A percentile compares a stretch with the other conserved stretches of the same genome.
These are phyloP conservation scores for Rambutsinella grinnellia DNA, from an alignment of 2,888 invertebrate species.

Conservation along the genomic window DNA sequence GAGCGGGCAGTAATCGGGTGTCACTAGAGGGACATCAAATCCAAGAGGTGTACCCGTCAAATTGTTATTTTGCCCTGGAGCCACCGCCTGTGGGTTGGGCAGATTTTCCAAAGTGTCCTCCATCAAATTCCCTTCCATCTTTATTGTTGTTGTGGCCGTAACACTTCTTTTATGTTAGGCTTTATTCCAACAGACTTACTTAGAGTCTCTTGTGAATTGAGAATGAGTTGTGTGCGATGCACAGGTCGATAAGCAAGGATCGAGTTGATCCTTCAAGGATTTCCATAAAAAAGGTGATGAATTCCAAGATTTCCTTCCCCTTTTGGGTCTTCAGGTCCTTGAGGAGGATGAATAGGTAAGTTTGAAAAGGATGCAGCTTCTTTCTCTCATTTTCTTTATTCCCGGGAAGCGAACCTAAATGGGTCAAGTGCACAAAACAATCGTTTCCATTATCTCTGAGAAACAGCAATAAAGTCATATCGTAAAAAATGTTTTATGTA, in stretches of 20 bases:
- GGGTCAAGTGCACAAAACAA: slow-evolving; percentile 37
- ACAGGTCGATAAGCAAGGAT: not conserved
- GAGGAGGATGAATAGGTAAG: too few relatives aligned
- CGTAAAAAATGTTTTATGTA: too few relatives aligned
- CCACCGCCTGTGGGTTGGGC: not conserved
- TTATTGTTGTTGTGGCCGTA: slow-evolving; percentile 23
- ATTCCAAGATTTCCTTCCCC: too few relatives aligned
- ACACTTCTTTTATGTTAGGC: too few relatives aligned
- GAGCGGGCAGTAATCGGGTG: slow-evolving; percentile 37
- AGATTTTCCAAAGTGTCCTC: slow-evolving; percentile 36
- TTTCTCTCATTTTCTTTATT: not conserved
- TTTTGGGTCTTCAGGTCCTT: too few relatives aligned
- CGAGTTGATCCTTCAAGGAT: not conserved
- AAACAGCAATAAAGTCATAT: too few relatives aligned
- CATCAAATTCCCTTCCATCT: slow-evolving; percentile 32
- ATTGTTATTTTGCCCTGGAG: slow-evolving; percentile 19
- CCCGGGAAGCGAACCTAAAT: slow-evolving; percentile 22
- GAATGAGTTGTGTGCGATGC: not conserved
- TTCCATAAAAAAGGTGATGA: too few relatives aligned
- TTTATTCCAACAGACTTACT: too few relatives aligned
- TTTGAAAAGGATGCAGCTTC: not conserved
- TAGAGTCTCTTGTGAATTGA: too few relatives aligned
- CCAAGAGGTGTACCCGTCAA: slow-evolving; percentile 34
- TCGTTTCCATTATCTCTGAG: too few relatives aligned
- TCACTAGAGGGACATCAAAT: slow-evolving; percentile 43